Conservation (phyloP, 2,888 invertebrate genomes). For the Oligia latruncula region DNA sequence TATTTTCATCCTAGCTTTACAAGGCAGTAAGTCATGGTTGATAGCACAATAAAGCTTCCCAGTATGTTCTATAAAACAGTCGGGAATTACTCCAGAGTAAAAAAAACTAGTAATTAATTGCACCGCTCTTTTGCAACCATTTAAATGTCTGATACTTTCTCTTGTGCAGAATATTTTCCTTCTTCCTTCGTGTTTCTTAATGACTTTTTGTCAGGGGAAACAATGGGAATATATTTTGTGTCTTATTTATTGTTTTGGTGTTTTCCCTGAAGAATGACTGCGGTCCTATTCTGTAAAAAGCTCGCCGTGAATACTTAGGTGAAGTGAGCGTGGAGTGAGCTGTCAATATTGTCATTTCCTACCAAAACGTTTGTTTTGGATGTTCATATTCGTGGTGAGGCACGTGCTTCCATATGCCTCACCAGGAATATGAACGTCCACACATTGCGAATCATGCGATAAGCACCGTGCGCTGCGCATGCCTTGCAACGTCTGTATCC, state of each 20-base stretch:
- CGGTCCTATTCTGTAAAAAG: no score
- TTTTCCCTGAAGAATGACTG: slow-evolving; percentile 11
- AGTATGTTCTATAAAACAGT: slow-evolving; percentile 45
- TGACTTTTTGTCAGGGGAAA: slow-evolving; percentile 52
- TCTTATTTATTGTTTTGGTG: slow-evolving; percentile 30
- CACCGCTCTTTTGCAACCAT: slow-evolving; percentile 47
- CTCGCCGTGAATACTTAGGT: no score
- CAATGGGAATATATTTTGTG: slow-evolving; percentile 40
- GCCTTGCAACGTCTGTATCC: no score
- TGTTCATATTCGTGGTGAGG: no score
- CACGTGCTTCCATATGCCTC: no score
- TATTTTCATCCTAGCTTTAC: slow-evolving; percentile 48
- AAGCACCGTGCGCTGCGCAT: no score
- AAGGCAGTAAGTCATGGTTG: slow-evolving; percentile 47
- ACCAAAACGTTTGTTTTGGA: no score
- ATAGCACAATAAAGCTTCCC: slow-evolving; percentile 58
- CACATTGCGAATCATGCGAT: no score
- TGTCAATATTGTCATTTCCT: no score
- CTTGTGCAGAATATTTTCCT: slow-evolving; percentile 53
- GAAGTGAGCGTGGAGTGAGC: no score
- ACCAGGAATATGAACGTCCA: no score
- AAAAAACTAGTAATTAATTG: slow-evolving; percentile 56
- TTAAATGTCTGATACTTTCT: slow-evolving; percentile 57
- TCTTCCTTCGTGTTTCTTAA: slow-evolving; percentile 37
- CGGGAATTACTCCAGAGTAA: slow-evolving; percentile 40